Evolutionary conservation across 2,888 invertebrate genomes (phyloP), one percentile per base, ranked within the genome.

Genomic region (Phymatocera aterrima): DNA sequence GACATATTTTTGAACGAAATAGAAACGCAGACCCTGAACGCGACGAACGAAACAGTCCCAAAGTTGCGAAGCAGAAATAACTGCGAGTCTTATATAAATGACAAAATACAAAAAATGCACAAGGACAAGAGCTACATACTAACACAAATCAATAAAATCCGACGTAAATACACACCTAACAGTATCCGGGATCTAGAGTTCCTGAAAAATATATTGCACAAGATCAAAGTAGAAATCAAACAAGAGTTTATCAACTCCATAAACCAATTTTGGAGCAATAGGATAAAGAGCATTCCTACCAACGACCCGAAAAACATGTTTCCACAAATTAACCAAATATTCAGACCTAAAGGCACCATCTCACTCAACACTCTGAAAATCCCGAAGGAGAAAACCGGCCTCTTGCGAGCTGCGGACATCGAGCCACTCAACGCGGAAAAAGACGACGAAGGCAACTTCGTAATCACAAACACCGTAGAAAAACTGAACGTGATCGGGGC

Each of bases 221-320:
- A 43, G 15, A 2, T 74, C 1, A 37, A 70, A 18, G 28, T 43
- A 21, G 8, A 65, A 46, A 10, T 81, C 4, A 75, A 77, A 75
- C 6, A 21, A 5, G 78, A 79, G 37, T 80, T 78, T 21, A 46
- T 28, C n/a, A 77, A 24, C 8, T 34, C 79, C 10, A 65, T 79
- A 24, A 80, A 77, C 37, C 64, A 68, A 31, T 77, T 61, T 28
- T 81, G 80, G 80, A 31, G n/a, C 1, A 78, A 75, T 12, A 78
- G 77, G 77, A 61, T 81, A 1, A 24, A 77, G 48, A 77, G 77
- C n/a, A 80, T 80, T 8, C 61, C 78, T 0, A 43, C 28, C 2
- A 72, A 79, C 21, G 54, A 80, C 18, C 3, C 79, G 0, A 75
- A 60, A 48, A 43, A 57, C 12, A 80, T 80, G 74, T 81, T 81